A percentile compares a stretch with the other conserved stretches of the same genome.
phyloP scores from a whole-genome alignment of 2,113 vertebrate species.

The Lepidothrix coronata region DNA sequence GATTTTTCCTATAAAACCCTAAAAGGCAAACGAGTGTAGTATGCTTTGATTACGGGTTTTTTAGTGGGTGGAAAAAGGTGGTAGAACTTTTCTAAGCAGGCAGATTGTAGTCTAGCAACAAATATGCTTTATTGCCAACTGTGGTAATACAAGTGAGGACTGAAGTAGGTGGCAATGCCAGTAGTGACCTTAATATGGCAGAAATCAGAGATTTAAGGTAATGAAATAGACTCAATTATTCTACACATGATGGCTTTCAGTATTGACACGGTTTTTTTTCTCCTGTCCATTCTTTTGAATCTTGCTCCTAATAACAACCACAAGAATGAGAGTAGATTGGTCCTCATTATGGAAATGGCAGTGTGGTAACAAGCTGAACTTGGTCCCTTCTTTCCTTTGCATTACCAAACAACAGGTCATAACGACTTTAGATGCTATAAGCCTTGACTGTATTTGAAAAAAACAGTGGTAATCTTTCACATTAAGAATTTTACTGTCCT shows the following conservation, averaged over 20 bases:
- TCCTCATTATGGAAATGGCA: neutral
- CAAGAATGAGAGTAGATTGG: neutral
- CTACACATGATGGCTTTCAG: neutral
- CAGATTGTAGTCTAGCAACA: neutral
- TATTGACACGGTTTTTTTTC: neutral
- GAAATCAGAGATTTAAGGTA: neutral
- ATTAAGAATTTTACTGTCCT: neutral
- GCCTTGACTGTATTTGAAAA: neutral
- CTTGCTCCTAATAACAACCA: neutral
- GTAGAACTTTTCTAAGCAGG: neutral
- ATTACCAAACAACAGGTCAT: conserved; percentile 16
- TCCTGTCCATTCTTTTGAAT: neutral
- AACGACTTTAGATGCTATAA: conserved; percentile 5
- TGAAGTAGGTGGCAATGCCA: neutral
- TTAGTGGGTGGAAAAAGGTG: neutral
- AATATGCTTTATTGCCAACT: neutral
- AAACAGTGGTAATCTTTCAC: neutral
- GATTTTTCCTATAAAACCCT: neutral
- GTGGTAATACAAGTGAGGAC: neutral
- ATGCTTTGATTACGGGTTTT: neutral
- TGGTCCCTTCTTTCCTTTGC: conserved; percentile 8
- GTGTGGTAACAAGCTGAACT: neutral
- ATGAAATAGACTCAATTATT: neutral
- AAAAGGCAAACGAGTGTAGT: neutral
- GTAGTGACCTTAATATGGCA: neutral